Percentiles rank a stretch among this genome's conserved stretches.
Evolutionary conservation across 2,888 invertebrate species (phyloP).

Genomic region (Tortrix viridana): DNA sequence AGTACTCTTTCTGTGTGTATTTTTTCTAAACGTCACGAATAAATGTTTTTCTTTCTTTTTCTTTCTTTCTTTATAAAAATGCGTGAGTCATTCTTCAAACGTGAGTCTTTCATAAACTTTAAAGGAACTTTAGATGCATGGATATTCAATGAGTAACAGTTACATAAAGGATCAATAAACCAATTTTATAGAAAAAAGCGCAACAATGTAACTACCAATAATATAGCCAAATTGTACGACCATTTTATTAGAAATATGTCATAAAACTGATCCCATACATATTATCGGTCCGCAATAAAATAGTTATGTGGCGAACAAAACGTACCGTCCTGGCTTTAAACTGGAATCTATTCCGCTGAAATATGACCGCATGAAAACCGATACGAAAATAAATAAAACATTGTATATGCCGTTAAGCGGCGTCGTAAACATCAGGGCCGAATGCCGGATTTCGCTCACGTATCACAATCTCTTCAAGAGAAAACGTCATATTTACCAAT

Average conservation of each 20-base stretch:
- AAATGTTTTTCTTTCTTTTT: too few species aligned
- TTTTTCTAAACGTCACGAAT: too few species aligned
- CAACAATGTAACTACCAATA: constrained; percentile 27
- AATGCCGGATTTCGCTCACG: constrained; percentile 55
- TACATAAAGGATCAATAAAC: neutral
- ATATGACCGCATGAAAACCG: constrained; percentile 49
- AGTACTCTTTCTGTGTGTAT: too few species aligned
- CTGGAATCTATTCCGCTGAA: constrained; percentile 31
- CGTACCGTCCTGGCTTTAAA: constrained; percentile 41
- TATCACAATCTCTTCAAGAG: constrained; percentile 54
- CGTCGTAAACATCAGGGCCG: constrained; percentile 51
- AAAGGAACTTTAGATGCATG: too few species aligned
- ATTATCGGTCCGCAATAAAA: constrained; percentile 51
- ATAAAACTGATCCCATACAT: constrained; percentile 43
- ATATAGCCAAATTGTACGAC: constrained; percentile 32
- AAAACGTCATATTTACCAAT: constrained; percentile 50
- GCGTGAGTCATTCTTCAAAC: too few species aligned
- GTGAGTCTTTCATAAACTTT: too few species aligned
- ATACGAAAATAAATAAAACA: constrained; percentile 61
- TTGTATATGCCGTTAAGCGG: constrained; percentile 55
- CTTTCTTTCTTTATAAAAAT: too few species aligned
- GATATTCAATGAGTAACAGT: too few species aligned
- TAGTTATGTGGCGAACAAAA: constrained; percentile 49
- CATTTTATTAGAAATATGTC: constrained; percentile 38
- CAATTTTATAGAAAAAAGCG: neutral